Base-by-base conservation (phyloP, 2,113 vertebrate genomes). In the Noctilio leporinus region DNA sequence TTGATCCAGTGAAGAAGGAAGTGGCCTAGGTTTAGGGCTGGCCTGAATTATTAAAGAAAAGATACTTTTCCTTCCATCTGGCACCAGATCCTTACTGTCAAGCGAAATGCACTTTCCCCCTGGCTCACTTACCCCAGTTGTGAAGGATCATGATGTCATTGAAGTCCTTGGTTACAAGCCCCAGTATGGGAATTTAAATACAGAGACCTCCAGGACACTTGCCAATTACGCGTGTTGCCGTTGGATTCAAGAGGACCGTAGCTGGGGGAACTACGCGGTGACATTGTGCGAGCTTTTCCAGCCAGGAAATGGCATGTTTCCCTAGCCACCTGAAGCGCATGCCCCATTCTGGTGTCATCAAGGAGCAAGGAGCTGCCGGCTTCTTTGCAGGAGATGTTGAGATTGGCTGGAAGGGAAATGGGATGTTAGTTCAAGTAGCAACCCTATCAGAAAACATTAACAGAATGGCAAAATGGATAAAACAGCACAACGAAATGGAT, bases 261-360 rank as follows among this genome's bases (percentile, higher is more conserved):
- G 99, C 98, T 0, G 98, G 98, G 98, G 97, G 97, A 99, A 99
- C 98, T 99, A 98, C 96, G 99, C 99, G 2, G 98, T 99, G 99
- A 99, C 99, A 96, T 99, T 99, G 99, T 99, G 99, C 33, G 99
- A 99, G 92, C 99, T 99, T 55, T 99, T 99, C 82, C 99, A 99
- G 7, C 99, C 99, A 81, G 99, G 99, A 17, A 99, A 99, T 97
- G 99, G 99, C 96, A 99, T 99, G 0, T 99, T 99, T 97, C 99
- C 99, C 47, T 99, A 99, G 94, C 97, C 99, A 57, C 98, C 98
- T 0, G 98, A 98, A 5, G 24, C 97, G 76, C 90, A 86, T 0
- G 98, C 99, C 1, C 99, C 99, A 0, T 99, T 99, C 97, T 99
- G 99, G 99, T 99, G 99, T 97, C 99, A 99, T 97, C 99, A 99